phyloP scores from a whole-genome alignment of 1,140 invertebrate species.

The Anadara kagoshimensis region DNA sequence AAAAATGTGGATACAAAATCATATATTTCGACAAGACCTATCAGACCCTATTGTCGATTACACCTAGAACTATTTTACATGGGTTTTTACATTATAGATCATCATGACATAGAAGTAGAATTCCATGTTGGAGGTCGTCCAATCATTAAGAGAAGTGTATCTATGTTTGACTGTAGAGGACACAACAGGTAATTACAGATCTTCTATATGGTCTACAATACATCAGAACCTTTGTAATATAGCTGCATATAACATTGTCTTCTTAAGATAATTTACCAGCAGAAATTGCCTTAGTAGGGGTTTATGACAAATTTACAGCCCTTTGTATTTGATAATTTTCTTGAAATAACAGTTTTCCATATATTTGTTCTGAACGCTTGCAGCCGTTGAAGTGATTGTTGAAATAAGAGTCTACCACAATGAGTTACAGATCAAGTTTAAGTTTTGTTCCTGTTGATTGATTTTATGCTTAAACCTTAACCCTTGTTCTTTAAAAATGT shows the following conservation, averaged over 20 bases:
- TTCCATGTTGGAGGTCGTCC: constrained; percentile 61
- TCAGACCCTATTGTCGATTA: too few relatives aligned
- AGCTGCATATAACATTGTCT: not conserved
- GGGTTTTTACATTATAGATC: constrained; percentile 48
- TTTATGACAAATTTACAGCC: not conserved
- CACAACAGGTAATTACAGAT: constrained; percentile 58
- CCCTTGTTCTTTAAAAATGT: too few relatives aligned
- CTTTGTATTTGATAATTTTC: too few relatives aligned
- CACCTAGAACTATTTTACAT: not conserved
- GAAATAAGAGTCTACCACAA: too few relatives aligned
- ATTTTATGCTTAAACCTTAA: too few relatives aligned
- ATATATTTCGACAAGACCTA: too few relatives aligned
- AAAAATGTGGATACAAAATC: too few relatives aligned
- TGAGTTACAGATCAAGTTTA: too few relatives aligned
- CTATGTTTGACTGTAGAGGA: constrained; percentile 61
- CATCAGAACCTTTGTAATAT: not conserved
- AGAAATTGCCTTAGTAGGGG: not conserved
- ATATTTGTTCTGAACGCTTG: too few relatives aligned
- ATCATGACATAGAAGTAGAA: constrained; percentile 58
- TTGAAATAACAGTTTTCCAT: too few relatives aligned
- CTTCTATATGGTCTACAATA: not conserved
- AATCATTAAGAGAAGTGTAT: constrained; percentile 63
- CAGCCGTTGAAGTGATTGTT: too few relatives aligned
- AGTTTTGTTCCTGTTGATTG: too few relatives aligned
- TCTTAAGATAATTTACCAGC: not conserved